phyloP scores from a whole-genome alignment of 1,140 invertebrate species.

The Formica exsecta region DNA sequence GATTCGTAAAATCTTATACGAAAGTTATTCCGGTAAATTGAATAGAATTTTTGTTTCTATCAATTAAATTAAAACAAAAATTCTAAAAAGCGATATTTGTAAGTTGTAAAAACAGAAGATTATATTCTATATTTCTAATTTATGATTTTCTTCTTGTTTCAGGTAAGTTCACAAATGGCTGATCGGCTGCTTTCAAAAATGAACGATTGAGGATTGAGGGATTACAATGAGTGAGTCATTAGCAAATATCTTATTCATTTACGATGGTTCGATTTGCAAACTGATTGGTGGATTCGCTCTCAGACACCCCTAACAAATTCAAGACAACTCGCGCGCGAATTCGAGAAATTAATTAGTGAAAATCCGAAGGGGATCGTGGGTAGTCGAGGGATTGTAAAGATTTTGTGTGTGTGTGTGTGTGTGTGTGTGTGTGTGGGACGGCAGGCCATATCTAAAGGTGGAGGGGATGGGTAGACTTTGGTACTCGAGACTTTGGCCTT shows the following conservation, averaged over 20 bases:
- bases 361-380: conserved; percentile 74
- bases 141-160: conserved; percentile 70
- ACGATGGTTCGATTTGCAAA: conserved; percentile 62
- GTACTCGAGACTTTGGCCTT: conserved; percentile 81
- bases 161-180: conserved; percentile 74
- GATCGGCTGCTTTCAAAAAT: not conserved
- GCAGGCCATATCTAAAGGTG: conserved; percentile 64
- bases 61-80: not conserved
- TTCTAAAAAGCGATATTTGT: not conserved
- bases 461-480: conserved; percentile 73
- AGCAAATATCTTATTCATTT: conserved; percentile 60
- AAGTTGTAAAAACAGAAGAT: not conserved
- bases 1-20: not conserved
- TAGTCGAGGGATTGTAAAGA: conserved; percentile 67
- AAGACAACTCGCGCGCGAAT: conserved; percentile 70
- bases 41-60: not conserved
- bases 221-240: conserved; percentile 54
- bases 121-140: not conserved
- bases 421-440: too few species aligned
- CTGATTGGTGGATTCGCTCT: conserved; percentile 59
- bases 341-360: conserved; percentile 83
- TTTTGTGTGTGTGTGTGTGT: too few species aligned
- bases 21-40: not conserved
- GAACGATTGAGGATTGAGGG: not conserved
- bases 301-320: conserved; percentile 67